phyloP scores from a whole-genome alignment of 1,140 invertebrate species.

The Drosophila arawakana region DNA sequence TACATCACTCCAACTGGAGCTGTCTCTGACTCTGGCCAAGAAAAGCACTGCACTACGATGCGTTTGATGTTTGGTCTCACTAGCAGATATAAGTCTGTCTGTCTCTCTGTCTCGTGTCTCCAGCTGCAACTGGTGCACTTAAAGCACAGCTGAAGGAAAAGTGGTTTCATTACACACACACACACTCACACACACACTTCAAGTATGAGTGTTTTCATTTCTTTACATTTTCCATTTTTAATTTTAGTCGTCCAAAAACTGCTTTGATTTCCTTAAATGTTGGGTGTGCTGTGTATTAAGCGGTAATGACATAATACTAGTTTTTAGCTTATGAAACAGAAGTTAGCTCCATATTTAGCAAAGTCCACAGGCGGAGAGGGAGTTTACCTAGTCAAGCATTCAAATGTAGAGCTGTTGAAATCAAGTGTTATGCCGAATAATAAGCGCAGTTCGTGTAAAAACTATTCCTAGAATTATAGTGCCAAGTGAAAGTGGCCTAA shows the following conservation, averaged over 20 bases:
- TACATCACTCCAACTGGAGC: conserved; percentile 54
- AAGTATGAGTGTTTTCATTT: conserved; percentile 47
- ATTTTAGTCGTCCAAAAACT: conserved; percentile 39
- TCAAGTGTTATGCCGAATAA: too few species aligned
- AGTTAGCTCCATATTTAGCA: conserved; percentile 2
- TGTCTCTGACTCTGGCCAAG: conserved; percentile 34
- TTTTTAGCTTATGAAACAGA: conserved; percentile 54
- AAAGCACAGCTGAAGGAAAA: conserved; percentile 55
- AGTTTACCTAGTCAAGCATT: not conserved
- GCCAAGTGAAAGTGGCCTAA: too few species aligned
- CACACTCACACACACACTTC: conserved; percentile 32
- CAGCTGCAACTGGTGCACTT: conserved; percentile 26
- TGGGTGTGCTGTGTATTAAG: conserved; percentile 65
- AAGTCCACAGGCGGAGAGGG: not conserved
- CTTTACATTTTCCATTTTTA: conserved; percentile 24
- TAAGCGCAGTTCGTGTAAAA: too few species aligned
- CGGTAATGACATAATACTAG: conserved; percentile 65
- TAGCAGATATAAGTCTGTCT: not conserved
- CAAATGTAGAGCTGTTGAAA: not conserved
- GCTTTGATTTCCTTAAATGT: conserved; percentile 78
- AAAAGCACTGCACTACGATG: conserved; percentile 13
- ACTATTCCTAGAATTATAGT: too few species aligned
- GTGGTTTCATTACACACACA: conserved; percentile 66
- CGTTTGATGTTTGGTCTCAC: conserved; percentile 27
- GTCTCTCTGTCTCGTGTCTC: conserved; percentile 5